Evolutionary conservation across 1,140 invertebrate genomes (phyloP).

Genomic region (Rhopalosiphum maidis): DNA sequence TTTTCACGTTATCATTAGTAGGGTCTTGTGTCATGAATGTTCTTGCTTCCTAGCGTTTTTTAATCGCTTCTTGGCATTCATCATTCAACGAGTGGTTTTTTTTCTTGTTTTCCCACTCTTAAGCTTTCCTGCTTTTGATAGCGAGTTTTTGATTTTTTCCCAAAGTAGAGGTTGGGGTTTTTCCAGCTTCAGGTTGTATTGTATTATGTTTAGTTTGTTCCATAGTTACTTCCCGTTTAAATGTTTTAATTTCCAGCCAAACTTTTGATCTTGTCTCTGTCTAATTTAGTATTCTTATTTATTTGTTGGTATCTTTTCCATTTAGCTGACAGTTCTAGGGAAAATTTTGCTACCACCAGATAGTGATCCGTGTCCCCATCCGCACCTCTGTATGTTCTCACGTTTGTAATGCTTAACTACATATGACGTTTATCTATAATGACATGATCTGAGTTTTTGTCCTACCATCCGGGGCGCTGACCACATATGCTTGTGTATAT

Average conservation of each 20-base stretch:
- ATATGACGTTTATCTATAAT: conserved; percentile 30
- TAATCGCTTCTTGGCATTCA: too few relatives aligned
- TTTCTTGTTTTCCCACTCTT: too few relatives aligned
- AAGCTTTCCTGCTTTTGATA: too few relatives aligned
- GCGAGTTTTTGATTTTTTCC: conserved; percentile 18
- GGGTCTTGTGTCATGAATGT: too few relatives aligned
- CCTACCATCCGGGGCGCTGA: not conserved
- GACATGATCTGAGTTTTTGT: not conserved
- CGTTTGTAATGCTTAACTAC: not conserved
- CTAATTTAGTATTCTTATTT: too few relatives aligned
- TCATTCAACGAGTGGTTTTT: too few relatives aligned
- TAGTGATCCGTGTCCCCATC: conserved; percentile 51
- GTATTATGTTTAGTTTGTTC: conserved; percentile 31
- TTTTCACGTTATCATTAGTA: too few relatives aligned
- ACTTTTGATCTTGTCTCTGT: too few relatives aligned
- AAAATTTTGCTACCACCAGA: conserved; percentile 54
- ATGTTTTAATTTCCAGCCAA: too few relatives aligned
- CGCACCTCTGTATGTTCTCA: conserved; percentile 56
- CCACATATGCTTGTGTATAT: conserved; percentile 11
- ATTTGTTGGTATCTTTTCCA: too few relatives aligned
- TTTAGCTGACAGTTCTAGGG: too few relatives aligned
- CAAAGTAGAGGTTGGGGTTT: conserved; percentile 3
- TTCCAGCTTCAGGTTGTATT: not conserved
- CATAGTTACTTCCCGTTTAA: not conserved
- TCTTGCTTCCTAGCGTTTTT: too few relatives aligned